phyloP scores from a whole-genome alignment of 1,140 invertebrate species.

The Delia radicum region DNA sequence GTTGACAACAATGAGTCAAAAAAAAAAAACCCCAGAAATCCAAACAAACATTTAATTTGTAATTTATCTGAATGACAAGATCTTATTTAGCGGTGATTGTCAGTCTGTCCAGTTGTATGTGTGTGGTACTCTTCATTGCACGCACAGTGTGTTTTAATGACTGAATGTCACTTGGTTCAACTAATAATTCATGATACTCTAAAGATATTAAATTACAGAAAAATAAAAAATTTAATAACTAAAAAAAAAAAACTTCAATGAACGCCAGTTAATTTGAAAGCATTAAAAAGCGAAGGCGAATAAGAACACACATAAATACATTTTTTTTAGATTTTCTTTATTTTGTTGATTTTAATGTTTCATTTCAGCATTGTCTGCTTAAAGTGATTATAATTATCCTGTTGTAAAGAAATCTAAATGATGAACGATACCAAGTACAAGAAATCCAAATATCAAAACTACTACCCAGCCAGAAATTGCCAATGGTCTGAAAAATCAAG shows the following conservation, averaged over 20 bases:
- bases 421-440: no score
- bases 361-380: not conserved
- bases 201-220: not conserved
- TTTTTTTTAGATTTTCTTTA: no score
- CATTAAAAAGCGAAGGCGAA: not conserved
- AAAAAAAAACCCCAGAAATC: not conserved
- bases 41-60: not conserved
- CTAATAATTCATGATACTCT: not conserved
- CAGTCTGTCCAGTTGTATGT: not conserved
- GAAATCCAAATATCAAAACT: no score
- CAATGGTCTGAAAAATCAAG: no score
- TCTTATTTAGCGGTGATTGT: not conserved
- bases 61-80: not conserved
- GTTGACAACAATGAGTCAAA: not conserved
- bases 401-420: no score
- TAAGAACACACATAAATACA: not conserved
- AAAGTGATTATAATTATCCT: no score
- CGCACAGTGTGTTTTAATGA: not conserved
- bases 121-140: not conserved
- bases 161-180: not conserved
- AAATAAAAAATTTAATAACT: not conserved
- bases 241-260: not conserved
- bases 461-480: no score
- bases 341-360: no score
- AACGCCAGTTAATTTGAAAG: not conserved